phyloP scores from a whole-genome alignment of 2,113 vertebrate genomes.

The Bubalus kerabau region DNA sequence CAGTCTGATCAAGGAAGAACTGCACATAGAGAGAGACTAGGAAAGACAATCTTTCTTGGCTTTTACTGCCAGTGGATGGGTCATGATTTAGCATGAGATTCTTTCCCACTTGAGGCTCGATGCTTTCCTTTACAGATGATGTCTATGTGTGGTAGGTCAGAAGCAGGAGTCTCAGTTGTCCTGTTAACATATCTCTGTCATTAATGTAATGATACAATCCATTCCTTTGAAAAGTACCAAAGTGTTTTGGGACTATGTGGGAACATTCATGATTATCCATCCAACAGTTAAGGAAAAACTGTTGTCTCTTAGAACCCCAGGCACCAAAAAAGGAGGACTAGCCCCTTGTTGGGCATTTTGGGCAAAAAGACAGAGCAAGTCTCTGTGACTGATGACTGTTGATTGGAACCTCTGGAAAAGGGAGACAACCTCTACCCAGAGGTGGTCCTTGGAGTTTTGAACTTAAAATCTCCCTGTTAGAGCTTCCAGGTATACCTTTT shows the following conservation, averaged over 20 bases:
- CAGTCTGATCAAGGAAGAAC: not conserved
- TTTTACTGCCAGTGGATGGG: not conserved
- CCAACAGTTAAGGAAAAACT: not conserved
- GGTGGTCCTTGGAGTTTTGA: not conserved
- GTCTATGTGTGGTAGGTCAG: not conserved
- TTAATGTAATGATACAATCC: not conserved
- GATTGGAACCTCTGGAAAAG: not conserved
- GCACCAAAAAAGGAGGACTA: not conserved
- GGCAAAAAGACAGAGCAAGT: not conserved
- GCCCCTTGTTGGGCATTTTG: not conserved
- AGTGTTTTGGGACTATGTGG: too few species aligned
- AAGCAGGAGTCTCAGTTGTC: not conserved
- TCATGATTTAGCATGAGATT: not conserved
- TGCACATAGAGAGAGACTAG: not conserved
- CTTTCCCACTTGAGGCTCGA: not conserved
- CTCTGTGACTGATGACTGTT: not conserved
- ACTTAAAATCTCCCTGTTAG: not conserved
- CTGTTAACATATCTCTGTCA: not conserved
- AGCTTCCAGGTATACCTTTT: accelerated
- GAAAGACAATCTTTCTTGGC: not conserved
- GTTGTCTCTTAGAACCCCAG: accelerated
- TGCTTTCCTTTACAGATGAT: not conserved
- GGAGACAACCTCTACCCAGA: not conserved
- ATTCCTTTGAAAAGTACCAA: not conserved
- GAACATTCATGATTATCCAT: not conserved